A percentile compares a stretch with the other conserved stretches of the same genome.
Evolutionary conservation across 2,113 vertebrate genomes (phyloP).

Genomic region (Lophius piscatorius): DNA sequence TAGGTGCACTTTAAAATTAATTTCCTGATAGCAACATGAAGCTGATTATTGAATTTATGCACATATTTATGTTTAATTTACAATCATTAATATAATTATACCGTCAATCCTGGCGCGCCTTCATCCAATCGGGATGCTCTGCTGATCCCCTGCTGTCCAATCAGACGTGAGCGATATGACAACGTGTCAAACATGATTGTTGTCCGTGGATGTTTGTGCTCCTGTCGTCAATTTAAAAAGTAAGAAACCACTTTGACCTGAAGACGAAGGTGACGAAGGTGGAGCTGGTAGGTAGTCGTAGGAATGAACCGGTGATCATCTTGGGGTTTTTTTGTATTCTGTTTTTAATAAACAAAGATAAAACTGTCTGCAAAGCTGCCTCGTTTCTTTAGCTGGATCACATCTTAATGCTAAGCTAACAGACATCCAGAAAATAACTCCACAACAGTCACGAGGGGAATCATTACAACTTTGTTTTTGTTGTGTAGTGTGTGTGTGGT

Average conservation of each 20-base stretch:
- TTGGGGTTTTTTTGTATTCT: slow-evolving; percentile 71
- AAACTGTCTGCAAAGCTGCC: slow-evolving; percentile 9
- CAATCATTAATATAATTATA: not conserved
- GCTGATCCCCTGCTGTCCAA: slow-evolving; percentile 36
- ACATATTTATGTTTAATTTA: slow-evolving; percentile 53
- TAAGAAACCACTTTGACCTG: slow-evolving; percentile 21
- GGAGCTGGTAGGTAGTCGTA: slow-evolving; percentile 23
- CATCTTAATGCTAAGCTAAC: not conserved
- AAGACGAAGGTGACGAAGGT: slow-evolving; percentile 8
- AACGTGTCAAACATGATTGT: not conserved
- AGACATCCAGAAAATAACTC: no score
- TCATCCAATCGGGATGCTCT: slow-evolving; percentile 54
- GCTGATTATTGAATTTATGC: slow-evolving; percentile 49
- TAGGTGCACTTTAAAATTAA: slow-evolving; percentile 78
- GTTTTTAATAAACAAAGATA: slow-evolving; percentile 79
- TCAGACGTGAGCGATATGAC: slow-evolving; percentile 43
- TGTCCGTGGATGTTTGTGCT: slow-evolving; percentile 13
- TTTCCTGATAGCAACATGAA: slow-evolving; percentile 28
- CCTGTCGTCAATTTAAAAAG: no score
- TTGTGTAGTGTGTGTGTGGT: no score
- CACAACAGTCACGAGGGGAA: no score
- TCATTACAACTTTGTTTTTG: no score
- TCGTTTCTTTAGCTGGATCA: not conserved
- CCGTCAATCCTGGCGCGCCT: not conserved
- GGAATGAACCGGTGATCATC: slow-evolving; percentile 51